phyloP scores from a whole-genome alignment of 2,113 vertebrate genomes.

The Bos taurus region DNA sequence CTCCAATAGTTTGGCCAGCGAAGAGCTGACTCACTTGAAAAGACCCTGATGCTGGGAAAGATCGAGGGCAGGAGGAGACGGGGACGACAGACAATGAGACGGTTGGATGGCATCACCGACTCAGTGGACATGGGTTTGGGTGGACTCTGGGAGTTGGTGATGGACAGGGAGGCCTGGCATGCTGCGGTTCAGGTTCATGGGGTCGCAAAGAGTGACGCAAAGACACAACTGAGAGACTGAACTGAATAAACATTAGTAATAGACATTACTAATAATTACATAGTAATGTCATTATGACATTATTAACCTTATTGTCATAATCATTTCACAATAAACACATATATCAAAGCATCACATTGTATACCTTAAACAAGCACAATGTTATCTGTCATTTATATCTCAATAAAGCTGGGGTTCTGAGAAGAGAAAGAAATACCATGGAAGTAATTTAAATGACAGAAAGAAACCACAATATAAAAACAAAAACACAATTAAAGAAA shows the following conservation, averaged over 20 bases:
- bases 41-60: background rate
- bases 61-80: background rate
- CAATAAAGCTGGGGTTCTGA: background rate
- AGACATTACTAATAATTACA: background rate
- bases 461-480: background rate
- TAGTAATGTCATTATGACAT: background rate
- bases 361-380: background rate
- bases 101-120: background rate
- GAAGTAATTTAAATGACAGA: background rate
- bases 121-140: background rate
- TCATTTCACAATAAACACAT: background rate
- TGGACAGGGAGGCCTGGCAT: background rate
- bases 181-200: background rate
- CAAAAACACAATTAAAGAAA: background rate
- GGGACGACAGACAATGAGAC: background rate
- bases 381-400: background rate
- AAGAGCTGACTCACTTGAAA: background rate
- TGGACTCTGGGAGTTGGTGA: background rate
- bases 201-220: background rate
- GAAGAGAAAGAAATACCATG: background rate
- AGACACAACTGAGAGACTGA: background rate
- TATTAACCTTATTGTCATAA: background rate
- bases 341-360: background rate
- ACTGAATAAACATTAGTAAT: background rate
- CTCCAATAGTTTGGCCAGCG: background rate